These are phyloP conservation scores for Ditylenchus weischeri DNA, from an alignment of 2,888 invertebrate species.

Conservation along the genomic window DNA sequence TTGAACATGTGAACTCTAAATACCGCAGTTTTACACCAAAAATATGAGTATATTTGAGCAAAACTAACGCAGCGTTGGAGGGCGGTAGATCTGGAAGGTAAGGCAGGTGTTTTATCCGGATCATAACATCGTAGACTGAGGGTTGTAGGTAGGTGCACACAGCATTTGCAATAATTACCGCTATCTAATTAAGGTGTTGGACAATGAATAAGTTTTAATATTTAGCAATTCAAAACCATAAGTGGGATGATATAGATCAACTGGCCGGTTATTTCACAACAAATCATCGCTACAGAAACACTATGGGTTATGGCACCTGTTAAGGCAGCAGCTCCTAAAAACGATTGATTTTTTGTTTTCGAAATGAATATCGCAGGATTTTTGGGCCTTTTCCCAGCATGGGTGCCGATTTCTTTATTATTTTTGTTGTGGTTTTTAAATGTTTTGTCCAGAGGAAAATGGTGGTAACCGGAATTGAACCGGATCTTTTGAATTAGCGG, in stretches of 20 bases:
- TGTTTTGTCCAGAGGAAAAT: no score
- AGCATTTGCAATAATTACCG: conserved; percentile 90
- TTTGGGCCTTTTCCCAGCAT: no score
- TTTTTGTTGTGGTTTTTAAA: no score
- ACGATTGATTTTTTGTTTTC: not conserved
- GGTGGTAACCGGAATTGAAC: no score
- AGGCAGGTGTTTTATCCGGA: conserved; percentile 91
- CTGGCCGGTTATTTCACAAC: conserved; percentile 98
- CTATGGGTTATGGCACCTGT: conserved; percentile 96
- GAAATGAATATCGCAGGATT: no score
- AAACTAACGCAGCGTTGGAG: conserved; percentile 45
- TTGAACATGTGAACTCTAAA: conserved; percentile 51
- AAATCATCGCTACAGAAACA: conserved; percentile 93
- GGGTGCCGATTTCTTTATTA: no score
- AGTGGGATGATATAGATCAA: conserved; percentile 93
- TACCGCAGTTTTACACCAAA: conserved; percentile 8
- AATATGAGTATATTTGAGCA: not conserved
- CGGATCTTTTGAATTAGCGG: not conserved
- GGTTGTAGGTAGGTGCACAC: conserved; percentile 87
- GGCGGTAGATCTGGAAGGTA: conserved; percentile 82
- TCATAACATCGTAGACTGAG: conserved; percentile 96
- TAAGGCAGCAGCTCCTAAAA: conserved; percentile 73
- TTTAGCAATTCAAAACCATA: conserved; percentile 70
- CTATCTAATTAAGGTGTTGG: conserved; percentile 66
- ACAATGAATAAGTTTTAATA: not conserved